These are phyloP conservation scores for Glossophaga mutica DNA, from an alignment of 2,797 vertebrate species.

Conservation along the genomic window DNA sequence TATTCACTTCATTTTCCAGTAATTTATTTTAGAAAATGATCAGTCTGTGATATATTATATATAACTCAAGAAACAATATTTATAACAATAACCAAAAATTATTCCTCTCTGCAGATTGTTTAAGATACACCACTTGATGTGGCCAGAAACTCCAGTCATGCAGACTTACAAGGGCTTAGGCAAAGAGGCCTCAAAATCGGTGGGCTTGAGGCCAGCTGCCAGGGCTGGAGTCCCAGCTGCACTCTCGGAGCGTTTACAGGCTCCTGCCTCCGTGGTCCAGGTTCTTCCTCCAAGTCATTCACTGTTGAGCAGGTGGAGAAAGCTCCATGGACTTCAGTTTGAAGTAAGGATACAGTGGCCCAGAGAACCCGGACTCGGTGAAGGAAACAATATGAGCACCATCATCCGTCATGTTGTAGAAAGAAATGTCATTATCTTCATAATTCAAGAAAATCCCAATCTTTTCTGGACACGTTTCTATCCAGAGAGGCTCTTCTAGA, in stretches of 20 bases:
- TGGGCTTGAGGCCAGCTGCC: background rate
- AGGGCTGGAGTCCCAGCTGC: background rate
- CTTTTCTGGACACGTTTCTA: background rate
- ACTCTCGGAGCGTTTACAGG: background rate
- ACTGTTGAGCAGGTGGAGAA: background rate
- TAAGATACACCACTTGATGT: background rate
- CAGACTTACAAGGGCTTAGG: background rate
- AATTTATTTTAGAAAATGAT: background rate
- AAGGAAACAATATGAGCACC: slow-evolving; percentile 45
- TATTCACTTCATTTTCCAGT: background rate
- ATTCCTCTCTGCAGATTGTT: background rate
- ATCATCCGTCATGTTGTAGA: slow-evolving; percentile 25
- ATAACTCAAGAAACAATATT: background rate
- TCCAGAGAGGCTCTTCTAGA: background rate
- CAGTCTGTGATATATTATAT: background rate
- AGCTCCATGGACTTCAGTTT: slow-evolving; percentile 75
- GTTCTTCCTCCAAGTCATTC: background rate
- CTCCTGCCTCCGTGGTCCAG: background rate
- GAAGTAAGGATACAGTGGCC: slow-evolving; percentile 85
- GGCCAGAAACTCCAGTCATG: background rate
- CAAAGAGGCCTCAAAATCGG: background rate
- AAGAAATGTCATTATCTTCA: slow-evolving; percentile 30
- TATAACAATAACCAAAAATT: background rate
- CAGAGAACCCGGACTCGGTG: slow-evolving; percentile 69
- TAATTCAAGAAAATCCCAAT: slow-evolving; percentile 53